Conservation (phyloP, 2,113 vertebrate species). For the Geococcyx californianus region DNA sequence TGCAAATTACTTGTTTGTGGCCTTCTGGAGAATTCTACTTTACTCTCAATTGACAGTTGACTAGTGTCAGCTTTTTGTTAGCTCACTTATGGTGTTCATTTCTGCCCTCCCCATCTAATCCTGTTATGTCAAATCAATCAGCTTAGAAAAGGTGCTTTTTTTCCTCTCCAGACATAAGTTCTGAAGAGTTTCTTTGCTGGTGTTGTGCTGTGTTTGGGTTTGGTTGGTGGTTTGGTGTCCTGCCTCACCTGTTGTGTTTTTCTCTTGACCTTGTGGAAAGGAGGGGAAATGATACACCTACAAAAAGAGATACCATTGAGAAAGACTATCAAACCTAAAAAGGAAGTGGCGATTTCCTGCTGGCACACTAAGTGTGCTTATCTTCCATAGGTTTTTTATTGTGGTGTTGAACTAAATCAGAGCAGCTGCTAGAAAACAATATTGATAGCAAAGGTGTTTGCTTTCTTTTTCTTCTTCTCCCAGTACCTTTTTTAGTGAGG, state of each 20-base stretch:
- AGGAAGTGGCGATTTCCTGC: not conserved
- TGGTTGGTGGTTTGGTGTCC: not conserved
- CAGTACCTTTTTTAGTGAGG: not conserved
- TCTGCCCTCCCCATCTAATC: not conserved
- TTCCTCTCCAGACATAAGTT: not conserved
- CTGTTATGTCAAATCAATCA: not conserved
- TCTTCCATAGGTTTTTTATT: not conserved
- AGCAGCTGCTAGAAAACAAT: not conserved
- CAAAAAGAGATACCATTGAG: not conserved
- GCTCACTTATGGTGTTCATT: fast-evolving
- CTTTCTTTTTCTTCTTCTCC: not conserved
- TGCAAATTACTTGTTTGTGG: not conserved
- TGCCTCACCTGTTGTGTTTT: fast-evolving
- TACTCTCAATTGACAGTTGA: not conserved
- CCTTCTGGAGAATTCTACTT: not conserved
- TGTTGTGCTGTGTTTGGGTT: not conserved
- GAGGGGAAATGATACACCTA: not conserved
- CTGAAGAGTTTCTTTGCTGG: not conserved
- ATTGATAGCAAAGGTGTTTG: not conserved
- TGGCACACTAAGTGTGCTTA: not conserved
- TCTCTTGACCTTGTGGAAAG: not conserved
- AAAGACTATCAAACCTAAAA: not conserved
- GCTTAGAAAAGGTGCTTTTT: not conserved
- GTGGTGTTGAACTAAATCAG: not conserved
- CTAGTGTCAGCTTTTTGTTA: not conserved